Percentiles rank a stretch among this genome's conserved stretches.
Evolutionary conservation across 2,888 invertebrate species (phyloP).

Genomic region (Sinelater perroti): DNA sequence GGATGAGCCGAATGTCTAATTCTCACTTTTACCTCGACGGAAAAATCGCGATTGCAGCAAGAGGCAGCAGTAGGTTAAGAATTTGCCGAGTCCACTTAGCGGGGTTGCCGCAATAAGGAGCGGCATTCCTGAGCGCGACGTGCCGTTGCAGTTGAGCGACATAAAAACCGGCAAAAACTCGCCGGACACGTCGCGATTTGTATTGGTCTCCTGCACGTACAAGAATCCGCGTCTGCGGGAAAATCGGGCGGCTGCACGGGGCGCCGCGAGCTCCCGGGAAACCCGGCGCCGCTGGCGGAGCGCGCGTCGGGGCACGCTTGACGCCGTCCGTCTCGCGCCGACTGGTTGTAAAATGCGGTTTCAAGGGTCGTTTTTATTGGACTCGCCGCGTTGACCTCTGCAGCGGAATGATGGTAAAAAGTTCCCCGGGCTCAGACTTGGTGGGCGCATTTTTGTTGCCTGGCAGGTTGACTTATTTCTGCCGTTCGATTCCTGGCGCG

Average conservation of each 20-base stretch:
- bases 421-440: conserved; percentile 27
- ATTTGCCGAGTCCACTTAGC: conserved; percentile 30
- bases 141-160: conserved; percentile 26
- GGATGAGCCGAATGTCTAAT: no score
- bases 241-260: conserved; percentile 16
- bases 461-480: conserved; percentile 30
- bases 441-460: conserved; percentile 38
- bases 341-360: conserved; percentile 36
- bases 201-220: conserved; percentile 29
- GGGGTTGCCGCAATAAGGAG: conserved; percentile 20
- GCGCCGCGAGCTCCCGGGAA: background rate
- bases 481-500: conserved; percentile 17
- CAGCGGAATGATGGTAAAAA: conserved; percentile 36
- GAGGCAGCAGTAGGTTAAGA: conserved; percentile 22
- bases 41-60: no score
- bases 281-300: no score
- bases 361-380: conserved; percentile 33
- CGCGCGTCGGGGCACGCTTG: conserved; percentile 2
- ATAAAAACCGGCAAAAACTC: conserved; percentile 30
- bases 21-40: no score
- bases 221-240: conserved; percentile 28
- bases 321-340: conserved; percentile 18
- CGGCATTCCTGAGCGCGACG: conserved; percentile 25
- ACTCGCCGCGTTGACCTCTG: conserved; percentile 36
- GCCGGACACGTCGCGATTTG: conserved; percentile 30